phyloP scores from a whole-genome alignment of 2,888 invertebrate species.

The Nephrotoma guestfalica region DNA sequence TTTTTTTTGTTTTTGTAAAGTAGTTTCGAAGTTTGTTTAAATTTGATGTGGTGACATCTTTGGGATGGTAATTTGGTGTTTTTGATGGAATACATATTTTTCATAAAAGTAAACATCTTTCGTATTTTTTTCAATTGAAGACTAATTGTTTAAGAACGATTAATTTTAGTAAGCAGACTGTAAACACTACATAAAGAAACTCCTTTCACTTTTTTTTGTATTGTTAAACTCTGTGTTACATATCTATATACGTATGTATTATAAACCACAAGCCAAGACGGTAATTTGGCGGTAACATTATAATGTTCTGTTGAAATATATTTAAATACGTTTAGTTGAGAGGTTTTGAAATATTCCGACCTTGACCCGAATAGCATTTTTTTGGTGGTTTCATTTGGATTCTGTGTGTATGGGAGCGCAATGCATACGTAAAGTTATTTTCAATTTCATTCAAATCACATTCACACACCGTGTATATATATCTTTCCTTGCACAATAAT shows the following conservation, averaged over 20 bases:
- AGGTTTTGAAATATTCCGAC: background rate
- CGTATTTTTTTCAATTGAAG: background rate
- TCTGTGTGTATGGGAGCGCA: background rate
- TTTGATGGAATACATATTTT: background rate
- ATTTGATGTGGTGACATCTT: background rate
- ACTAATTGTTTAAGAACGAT: background rate
- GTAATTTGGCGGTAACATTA: background rate
- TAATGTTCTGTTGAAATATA: background rate
- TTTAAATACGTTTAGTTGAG: background rate
- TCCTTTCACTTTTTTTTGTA: background rate
- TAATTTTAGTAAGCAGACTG: background rate
- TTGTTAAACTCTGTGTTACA: background rate
- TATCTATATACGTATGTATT: background rate
- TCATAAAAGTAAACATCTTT: background rate
- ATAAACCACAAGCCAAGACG: background rate
- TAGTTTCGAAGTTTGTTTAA: background rate
- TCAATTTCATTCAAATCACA: background rate
- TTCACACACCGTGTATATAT: background rate
- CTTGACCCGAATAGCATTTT: background rate
- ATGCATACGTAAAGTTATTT: background rate
- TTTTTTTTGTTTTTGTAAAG: background rate
- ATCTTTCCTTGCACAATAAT: background rate
- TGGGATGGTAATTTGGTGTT: background rate
- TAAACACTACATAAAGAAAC: background rate
- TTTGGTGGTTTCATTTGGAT: background rate